Evolutionary conservation across 2,888 invertebrate genomes (phyloP).

Genomic region (Tricholauxania praeusta): DNA sequence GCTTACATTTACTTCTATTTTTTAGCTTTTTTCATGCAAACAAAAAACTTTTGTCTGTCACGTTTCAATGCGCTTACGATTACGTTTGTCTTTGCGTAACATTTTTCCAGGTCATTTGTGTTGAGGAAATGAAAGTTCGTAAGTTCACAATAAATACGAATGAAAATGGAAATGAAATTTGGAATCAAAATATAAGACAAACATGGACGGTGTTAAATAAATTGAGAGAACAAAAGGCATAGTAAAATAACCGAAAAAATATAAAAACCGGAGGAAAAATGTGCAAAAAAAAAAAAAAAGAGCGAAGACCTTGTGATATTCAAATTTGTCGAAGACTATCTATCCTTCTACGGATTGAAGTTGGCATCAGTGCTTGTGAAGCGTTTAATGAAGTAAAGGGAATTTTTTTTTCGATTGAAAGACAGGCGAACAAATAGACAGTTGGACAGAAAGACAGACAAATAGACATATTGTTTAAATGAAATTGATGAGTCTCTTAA

Average conservation of each 20-base stretch:
- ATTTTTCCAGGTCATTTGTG: conserved; percentile 44
- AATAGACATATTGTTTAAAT: conserved; percentile 12
- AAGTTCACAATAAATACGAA: conserved; percentile 41
- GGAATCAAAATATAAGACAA: conserved; percentile 44
- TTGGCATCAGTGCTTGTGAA: too few relatives aligned
- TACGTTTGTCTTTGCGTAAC: conserved; percentile 20
- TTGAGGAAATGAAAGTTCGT: conserved; percentile 17
- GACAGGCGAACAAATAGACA: background rate
- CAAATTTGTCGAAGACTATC: too few relatives aligned
- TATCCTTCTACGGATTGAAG: too few relatives aligned
- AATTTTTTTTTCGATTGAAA: too few relatives aligned
- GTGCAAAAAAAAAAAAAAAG: too few relatives aligned
- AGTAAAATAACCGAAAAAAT: background rate
- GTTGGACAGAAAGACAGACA: background rate
- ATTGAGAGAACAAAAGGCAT: conserved; percentile 4
- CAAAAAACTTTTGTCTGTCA: background rate
- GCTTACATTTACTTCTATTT: too few relatives aligned
- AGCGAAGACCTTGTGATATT: too few relatives aligned
- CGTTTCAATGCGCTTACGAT: conserved; percentile 12
- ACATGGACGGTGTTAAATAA: conserved; percentile 18
- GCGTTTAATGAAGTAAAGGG: too few relatives aligned
- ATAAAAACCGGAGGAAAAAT: too few relatives aligned
- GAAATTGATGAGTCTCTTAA: conserved; percentile 10
- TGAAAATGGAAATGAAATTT: conserved; percentile 41
- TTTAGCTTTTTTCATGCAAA: too few relatives aligned